phyloP scores from a whole-genome alignment of 1,140 invertebrate species.

The Lepidostoma basale region DNA sequence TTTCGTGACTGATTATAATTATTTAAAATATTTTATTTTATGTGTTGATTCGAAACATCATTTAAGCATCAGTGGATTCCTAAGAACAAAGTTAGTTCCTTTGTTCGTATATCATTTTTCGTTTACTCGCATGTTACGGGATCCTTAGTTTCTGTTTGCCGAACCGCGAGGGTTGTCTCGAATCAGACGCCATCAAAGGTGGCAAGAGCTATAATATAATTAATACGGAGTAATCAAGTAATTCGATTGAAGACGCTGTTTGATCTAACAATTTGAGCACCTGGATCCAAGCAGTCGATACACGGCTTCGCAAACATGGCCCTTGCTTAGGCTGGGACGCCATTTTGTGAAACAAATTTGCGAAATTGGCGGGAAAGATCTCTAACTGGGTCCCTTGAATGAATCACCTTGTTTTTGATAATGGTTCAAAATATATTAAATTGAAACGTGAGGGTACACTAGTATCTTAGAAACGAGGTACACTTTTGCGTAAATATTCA shows the following conservation, averaged over 20 bases:
- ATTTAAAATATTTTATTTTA: no score
- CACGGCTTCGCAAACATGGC: slow-evolving; percentile 4
- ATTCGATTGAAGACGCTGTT: slow-evolving; percentile 23
- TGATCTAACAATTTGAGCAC: slow-evolving; percentile 27
- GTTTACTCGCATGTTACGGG: not conserved
- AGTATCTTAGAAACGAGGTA: no score
- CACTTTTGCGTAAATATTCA: no score
- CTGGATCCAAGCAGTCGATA: not conserved
- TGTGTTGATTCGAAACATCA: no score
- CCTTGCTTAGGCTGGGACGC: not conserved
- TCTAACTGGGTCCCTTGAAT: no score
- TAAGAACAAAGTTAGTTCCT: no score
- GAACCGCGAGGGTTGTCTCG: not conserved
- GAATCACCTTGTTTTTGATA: no score
- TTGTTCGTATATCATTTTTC: no score
- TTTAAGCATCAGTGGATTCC: no score
- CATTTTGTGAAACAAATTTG: slow-evolving; percentile 9
- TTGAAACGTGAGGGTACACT: no score
- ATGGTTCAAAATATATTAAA: no score
- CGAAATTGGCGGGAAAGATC: not conserved
- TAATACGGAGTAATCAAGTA: slow-evolving; percentile 31
- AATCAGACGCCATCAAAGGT: slow-evolving; percentile 9
- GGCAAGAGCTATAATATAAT: slow-evolving; percentile 20
- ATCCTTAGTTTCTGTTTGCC: not conserved
- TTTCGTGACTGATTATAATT: no score